Evolutionary conservation across 2,113 vertebrate genomes (phyloP).

Genomic region (Odontesthes bonariensis): DNA sequence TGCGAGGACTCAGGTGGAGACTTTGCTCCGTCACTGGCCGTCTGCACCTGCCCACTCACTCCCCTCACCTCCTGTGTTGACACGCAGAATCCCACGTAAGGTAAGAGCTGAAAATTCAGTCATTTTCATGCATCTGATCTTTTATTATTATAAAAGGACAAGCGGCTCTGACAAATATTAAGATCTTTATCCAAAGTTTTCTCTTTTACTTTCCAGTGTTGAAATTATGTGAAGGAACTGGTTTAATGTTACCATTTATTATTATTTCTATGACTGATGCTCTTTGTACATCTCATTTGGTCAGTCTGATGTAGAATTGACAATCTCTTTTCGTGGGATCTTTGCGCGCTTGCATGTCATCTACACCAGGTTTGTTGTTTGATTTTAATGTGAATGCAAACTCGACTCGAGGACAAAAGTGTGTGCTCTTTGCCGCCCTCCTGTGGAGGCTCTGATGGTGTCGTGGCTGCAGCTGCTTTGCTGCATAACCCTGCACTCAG

Average conservation of each 20-base stretch:
- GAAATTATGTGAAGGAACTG: neutral
- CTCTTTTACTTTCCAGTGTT: neutral
- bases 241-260: slow-evolving; percentile 1
- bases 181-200: neutral
- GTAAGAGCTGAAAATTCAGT: slow-evolving; percentile 38
- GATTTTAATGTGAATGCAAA: slow-evolving; percentile 37
- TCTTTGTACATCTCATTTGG: neutral
- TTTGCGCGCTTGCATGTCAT: neutral
- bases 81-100: slow-evolving; percentile 44
- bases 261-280: neutral
- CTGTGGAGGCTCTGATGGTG: slow-evolving; percentile 53
- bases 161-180: no score
- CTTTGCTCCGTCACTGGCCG: slow-evolving; percentile 81
- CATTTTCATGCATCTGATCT: neutral
- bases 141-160: neutral
- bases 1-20: slow-evolving; percentile 64
- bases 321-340: neutral
- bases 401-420: neutral
- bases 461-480: slow-evolving; percentile 25
- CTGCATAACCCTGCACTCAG: slow-evolving; percentile 1
- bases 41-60: slow-evolving; percentile 88
- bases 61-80: slow-evolving; percentile 37
- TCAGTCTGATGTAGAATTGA: no score
- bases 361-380: slow-evolving; percentile 44
- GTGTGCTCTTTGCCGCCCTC: slow-evolving; percentile 71